Evolutionary conservation across 53 echinoderm and acorn worm genomes (phyloP), one percentile per base, ranked within the genome.

Genomic region (Pentamera pediparva): DNA sequence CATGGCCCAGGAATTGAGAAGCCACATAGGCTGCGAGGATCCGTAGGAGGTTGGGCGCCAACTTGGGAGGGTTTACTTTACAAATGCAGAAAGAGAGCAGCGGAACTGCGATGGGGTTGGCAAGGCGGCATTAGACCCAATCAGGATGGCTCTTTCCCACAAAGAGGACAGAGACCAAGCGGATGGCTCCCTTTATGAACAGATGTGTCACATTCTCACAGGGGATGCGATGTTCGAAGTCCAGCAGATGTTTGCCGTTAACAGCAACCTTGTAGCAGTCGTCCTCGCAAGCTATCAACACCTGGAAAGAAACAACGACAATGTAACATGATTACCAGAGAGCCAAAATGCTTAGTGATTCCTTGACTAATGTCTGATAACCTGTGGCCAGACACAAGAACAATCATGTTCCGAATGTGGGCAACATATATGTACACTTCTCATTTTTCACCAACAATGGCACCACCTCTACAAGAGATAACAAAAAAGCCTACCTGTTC

Each of bases 231-330:
- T 90, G 90, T 5, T 69, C 32, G 65, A 75, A 90, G 26, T 86
- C 86, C 52, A 90, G 40, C n/a, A 90, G 17, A 72, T 90, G 86
- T 8, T 32, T 62, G 17, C 86, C 83, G 51, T 86, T 86, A 43
- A 90, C 83, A n/a, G 86, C 86, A 0, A 86, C 89, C 45, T 82
- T 85, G 58, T 55, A 89, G 13, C 65, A 63, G 17, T 58, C 56
- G 5, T 7, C 18, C 40, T 89, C 82, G 45, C 85, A 86, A 26
- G 78, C 34, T 32, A 89, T 81, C 15, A 86, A 64, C 1, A 90
- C 78, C 89, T 83, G 30, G 22, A 21, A 32, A 37, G n/a, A 48
- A 30, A 21, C 35, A 39, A 56, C n/a, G n/a, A n/a, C n/a, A n/a
- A n/a, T n/a, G n/a, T n/a, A n/a, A n/a, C n/a, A n/a, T n/a, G n/a